phyloP scores from a whole-genome alignment of 2,797 vertebrate species.

The Epinephelus awoara region DNA sequence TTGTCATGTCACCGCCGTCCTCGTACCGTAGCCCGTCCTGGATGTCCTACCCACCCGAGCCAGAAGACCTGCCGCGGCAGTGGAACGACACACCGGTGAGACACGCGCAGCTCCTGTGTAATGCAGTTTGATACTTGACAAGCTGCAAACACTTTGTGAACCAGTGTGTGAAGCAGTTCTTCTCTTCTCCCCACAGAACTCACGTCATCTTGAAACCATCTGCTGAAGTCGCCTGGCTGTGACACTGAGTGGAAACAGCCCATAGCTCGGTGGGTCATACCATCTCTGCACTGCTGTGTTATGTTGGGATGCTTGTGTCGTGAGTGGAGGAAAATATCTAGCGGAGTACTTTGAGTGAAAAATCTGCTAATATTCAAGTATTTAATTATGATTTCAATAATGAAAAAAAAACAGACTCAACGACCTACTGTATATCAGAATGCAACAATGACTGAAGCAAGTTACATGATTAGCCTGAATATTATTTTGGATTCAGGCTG shows the following conservation, averaged over 20 bases:
- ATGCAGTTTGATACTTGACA: background rate
- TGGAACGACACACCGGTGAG: constrained; percentile 95
- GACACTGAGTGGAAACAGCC: constrained; percentile 62
- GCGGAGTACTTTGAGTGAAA: background rate
- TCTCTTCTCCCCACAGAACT: constrained; percentile 77
- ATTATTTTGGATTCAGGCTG: background rate
- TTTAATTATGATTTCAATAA: background rate
- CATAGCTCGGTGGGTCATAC: constrained; percentile 64
- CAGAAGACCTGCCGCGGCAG: constrained; percentile 92
- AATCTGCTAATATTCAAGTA: background rate
- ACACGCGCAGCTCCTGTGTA: background rate
- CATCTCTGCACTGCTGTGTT: background rate
- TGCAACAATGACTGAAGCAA: background rate
- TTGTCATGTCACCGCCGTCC: constrained; percentile 93
- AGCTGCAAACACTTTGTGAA: background rate
- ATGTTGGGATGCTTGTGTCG: background rate
- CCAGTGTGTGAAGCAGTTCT: constrained; percentile 6
- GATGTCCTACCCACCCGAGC: constrained; percentile 97
- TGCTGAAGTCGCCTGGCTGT: constrained; percentile 77
- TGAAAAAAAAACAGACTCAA: too few species aligned
- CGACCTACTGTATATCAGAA: background rate
- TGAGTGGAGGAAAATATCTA: too few species aligned
- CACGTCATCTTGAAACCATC: constrained; percentile 89
- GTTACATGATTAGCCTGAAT: background rate
- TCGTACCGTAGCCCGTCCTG: constrained; percentile 96